A percentile compares a stretch with the other conserved stretches of the same genome.
phyloP scores from a whole-genome alignment of 2,797 vertebrate species.

The Numenius phaeopus region DNA sequence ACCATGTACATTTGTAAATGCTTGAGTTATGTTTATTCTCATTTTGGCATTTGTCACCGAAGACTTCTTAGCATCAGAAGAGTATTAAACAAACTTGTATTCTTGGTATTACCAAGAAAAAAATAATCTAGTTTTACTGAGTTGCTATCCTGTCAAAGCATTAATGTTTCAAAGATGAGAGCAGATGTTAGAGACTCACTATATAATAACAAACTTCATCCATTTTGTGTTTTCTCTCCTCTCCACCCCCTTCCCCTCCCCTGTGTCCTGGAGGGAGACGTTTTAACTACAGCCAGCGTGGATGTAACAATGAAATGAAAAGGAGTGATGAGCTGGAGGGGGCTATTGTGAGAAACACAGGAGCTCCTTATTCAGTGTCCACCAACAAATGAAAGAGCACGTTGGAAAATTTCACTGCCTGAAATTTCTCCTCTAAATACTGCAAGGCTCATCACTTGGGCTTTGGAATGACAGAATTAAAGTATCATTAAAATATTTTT shows the following conservation, averaged over 20 bases:
- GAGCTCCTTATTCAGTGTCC: conserved; percentile 44
- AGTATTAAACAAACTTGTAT: background rate
- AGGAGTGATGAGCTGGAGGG: conserved; percentile 63
- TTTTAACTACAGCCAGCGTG: conserved; percentile 7
- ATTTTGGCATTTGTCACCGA: background rate
- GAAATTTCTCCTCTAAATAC: conserved; percentile 8
- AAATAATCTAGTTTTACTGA: background rate
- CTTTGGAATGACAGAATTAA: background rate
- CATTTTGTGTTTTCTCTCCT: background rate
- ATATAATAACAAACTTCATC: background rate
- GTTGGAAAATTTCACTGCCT: background rate
- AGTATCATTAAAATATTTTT: background rate
- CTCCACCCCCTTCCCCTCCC: background rate
- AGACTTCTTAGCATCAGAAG: background rate
- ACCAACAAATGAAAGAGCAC: background rate
- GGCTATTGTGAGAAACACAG: conserved; percentile 48
- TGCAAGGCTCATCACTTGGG: background rate
- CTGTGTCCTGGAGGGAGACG: background rate
- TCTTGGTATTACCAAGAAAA: background rate
- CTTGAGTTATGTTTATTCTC: background rate
- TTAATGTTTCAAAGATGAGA: background rate
- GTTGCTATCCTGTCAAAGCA: background rate
- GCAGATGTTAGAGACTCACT: background rate
- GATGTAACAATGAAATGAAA: conserved; percentile 60
- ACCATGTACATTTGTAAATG: background rate